Conservation (phyloP, 1,140 invertebrate genomes). For the Aporrectodea caliginosa region DNA sequence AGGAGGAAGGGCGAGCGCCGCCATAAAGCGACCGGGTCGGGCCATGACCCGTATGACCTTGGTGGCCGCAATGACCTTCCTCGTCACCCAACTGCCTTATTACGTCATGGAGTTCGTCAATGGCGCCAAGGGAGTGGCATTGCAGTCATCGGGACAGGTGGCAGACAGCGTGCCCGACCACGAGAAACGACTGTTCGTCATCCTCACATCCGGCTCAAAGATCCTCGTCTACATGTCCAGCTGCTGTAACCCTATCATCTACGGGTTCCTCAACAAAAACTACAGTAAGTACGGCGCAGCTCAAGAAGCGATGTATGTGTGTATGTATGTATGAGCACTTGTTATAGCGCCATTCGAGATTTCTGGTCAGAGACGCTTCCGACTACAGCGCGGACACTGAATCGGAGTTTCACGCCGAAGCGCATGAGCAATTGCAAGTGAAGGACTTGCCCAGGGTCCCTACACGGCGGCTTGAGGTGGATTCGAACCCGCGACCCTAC, state of each 20-base stretch:
- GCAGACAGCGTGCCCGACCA: neutral
- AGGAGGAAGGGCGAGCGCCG: neutral
- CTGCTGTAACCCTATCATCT: slow-evolving; percentile 1
- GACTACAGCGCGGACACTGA: too few species aligned
- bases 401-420: too few species aligned
- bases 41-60: slow-evolving; percentile 6
- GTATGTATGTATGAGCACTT: too few species aligned
- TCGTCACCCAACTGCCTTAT: slow-evolving; percentile 4
- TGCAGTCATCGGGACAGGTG: neutral
- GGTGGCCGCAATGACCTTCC: neutral
- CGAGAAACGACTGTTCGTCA: neutral
- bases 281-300: too few species aligned
- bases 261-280: slow-evolving; percentile 17
- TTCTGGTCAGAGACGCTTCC: too few species aligned
- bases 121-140: neutral
- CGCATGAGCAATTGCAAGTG: too few species aligned
- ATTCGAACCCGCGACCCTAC: too few species aligned
- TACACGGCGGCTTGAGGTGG: too few species aligned
- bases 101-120: neutral
- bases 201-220: neutral
- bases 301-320: too few species aligned
- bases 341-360: too few species aligned
- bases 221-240: slow-evolving; percentile 17
- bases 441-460: too few species aligned
- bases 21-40: neutral